Evolutionary conservation across 2,888 invertebrate genomes (phyloP).

Genomic region (Augiades crinisus): DNA sequence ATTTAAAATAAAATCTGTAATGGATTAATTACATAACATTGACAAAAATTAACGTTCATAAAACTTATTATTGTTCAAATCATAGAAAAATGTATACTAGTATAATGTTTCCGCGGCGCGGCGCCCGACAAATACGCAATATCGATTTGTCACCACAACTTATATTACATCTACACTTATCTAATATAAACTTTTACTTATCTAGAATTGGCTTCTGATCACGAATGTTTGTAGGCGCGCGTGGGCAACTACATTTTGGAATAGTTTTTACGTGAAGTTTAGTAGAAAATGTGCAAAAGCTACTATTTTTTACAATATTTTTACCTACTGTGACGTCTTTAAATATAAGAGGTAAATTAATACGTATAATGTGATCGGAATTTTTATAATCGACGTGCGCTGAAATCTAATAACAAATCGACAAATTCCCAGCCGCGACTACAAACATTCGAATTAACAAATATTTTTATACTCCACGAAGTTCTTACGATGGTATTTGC

Average conservation of each 20-base stretch:
- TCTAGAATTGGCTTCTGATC: constrained; percentile 70
- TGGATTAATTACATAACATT: too few species aligned
- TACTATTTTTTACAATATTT: constrained; percentile 25
- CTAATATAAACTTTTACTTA: constrained; percentile 69
- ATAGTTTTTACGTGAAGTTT: constrained; percentile 11
- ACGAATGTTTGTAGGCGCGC: constrained; percentile 38
- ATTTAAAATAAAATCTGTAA: too few species aligned
- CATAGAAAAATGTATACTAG: too few species aligned
- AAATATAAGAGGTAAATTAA: constrained; percentile 29
- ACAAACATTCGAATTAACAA: constrained; percentile 42
- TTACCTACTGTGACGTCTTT: constrained; percentile 12
- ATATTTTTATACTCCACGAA: constrained; percentile 39
- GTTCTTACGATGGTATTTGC: constrained; percentile 49
- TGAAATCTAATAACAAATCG: constrained; percentile 8
- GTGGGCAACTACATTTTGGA: background rate
- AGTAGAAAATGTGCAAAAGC: constrained; percentile 28
- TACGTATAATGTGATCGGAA: constrained; percentile 27
- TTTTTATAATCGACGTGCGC: constrained; percentile 13
- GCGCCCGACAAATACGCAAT: constrained; percentile 49
- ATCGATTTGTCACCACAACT: constrained; percentile 54
- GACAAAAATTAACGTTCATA: too few species aligned
- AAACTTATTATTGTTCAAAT: too few species aligned
- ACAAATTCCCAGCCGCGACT: background rate
- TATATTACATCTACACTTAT: constrained; percentile 62
- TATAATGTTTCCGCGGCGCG: constrained; percentile 40